Conservation (phyloP, 2,797 vertebrate species). For the Chiloscyllium punctatum region DNA sequence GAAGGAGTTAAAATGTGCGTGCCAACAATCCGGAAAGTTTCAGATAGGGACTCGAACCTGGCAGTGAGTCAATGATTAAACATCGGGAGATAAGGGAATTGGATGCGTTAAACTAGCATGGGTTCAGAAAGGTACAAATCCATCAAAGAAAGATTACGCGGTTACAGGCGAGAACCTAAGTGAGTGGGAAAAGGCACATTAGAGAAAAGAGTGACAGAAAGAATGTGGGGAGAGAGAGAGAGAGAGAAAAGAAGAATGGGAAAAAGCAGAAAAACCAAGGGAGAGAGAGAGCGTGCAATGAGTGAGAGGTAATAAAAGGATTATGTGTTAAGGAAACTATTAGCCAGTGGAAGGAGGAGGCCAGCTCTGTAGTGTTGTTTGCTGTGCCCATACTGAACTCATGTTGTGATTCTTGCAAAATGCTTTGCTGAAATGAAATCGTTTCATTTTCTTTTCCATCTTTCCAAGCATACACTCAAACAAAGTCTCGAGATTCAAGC, state of each 20-base stretch:
- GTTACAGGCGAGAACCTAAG: background rate
- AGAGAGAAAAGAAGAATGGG: too few relatives aligned
- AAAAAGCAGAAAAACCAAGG: too few relatives aligned
- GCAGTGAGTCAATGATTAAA: background rate
- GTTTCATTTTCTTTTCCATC: conserved; percentile 52
- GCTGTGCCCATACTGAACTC: background rate
- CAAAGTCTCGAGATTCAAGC: conserved; percentile 57
- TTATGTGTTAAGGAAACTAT: conserved; percentile 50
- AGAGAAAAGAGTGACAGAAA: background rate
- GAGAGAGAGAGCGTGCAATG: conserved; percentile 41
- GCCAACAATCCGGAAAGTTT: background rate
- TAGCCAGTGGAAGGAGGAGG: conserved; percentile 14
- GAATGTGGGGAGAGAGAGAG: too few relatives aligned
- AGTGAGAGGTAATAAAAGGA: conserved; percentile 39
- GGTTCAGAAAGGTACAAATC: background rate
- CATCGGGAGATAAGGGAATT: background rate
- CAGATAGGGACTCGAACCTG: background rate
- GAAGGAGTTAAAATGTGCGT: conserved; percentile 1
- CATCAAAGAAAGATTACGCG: too few relatives aligned
- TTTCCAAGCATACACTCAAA: conserved; percentile 49
- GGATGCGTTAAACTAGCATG: background rate
- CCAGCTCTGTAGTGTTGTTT: background rate
- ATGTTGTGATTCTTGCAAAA: background rate
- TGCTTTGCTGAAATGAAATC: background rate
- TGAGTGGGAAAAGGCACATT: too few relatives aligned